phyloP scores from a whole-genome alignment of 1,140 invertebrate genomes.

The Sycophaga agraensis region DNA sequence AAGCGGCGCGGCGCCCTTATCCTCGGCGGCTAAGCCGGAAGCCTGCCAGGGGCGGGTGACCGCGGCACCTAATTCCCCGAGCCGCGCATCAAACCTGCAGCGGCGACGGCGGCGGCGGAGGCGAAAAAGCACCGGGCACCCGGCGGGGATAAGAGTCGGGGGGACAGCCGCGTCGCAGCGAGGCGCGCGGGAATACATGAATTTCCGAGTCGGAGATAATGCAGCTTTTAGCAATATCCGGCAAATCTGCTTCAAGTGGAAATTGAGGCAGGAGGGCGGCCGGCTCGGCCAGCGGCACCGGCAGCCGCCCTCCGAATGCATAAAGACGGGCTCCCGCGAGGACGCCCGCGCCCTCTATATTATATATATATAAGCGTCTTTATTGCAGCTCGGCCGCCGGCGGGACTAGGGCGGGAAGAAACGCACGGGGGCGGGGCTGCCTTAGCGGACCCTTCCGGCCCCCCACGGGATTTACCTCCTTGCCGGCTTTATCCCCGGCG shows the following conservation, averaged over 20 bases:
- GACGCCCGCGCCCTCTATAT: background rate
- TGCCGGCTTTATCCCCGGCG: background rate
- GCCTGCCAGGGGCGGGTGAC: too few species aligned
- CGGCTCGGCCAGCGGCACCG: background rate
- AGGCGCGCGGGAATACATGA: constrained; percentile 22
- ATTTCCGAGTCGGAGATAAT: constrained; percentile 20
- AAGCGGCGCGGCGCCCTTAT: too few species aligned
- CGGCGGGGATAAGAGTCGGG: background rate
- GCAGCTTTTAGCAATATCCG: constrained; percentile 24
- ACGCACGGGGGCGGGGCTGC: too few species aligned
- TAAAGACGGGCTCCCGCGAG: background rate
- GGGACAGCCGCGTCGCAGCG: background rate
- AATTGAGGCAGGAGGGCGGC: background rate
- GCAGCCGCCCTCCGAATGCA: background rate
- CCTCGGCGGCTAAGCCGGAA: too few species aligned
- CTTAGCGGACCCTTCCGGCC: background rate
- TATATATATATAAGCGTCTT: constrained; percentile 1
- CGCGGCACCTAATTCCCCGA: too few species aligned
- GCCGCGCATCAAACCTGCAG: too few species aligned
- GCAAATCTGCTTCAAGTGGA: constrained; percentile 16
- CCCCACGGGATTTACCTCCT: background rate
- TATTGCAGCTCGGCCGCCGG: background rate
- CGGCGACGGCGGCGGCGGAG: too few species aligned
- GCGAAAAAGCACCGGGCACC: too few species aligned
- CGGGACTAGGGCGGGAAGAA: too few species aligned